Percentiles rank a stretch among this genome's conserved stretches.
These are phyloP conservation scores for Phoxinus dragarum DNA, from an alignment of 2,797 vertebrate genomes.

Conservation along the genomic window DNA sequence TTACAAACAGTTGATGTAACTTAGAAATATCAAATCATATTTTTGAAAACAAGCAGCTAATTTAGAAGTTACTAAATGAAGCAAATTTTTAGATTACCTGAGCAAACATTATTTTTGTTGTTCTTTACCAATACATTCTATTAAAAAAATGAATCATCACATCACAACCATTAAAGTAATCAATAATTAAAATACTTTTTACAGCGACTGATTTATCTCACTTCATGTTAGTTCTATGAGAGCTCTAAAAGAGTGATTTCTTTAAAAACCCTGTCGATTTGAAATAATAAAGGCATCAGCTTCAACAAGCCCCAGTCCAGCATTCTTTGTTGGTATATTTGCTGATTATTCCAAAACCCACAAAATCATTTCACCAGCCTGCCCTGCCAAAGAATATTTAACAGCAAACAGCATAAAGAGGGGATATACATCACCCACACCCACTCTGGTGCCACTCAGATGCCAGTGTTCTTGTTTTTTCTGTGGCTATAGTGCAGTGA, in stretches of 20 bases:
- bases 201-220: not conserved
- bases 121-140: not conserved
- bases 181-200: not conserved
- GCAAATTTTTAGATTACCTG: not conserved
- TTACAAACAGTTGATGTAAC: no score
- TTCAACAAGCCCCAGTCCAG: constrained; percentile 67
- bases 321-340: constrained; percentile 70
- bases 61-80: not conserved
- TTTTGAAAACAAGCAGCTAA: not conserved
- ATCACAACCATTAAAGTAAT: not conserved
- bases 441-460: constrained; percentile 71
- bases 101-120: not conserved
- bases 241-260: constrained; percentile 59
- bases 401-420: constrained; percentile 59
- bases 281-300: constrained; percentile 68
- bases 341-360: constrained; percentile 78
- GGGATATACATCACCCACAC: constrained; percentile 17
- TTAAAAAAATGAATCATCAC: not conserved
- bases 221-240: not conserved
- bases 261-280: constrained; percentile 71
- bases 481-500: constrained; percentile 56
- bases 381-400: constrained; percentile 64
- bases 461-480: constrained; percentile 67
- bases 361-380: constrained; percentile 70
- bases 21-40: not conserved